Base-by-base conservation (phyloP, 2,113 vertebrate genomes). In the Scophthalmus maximus region DNA sequence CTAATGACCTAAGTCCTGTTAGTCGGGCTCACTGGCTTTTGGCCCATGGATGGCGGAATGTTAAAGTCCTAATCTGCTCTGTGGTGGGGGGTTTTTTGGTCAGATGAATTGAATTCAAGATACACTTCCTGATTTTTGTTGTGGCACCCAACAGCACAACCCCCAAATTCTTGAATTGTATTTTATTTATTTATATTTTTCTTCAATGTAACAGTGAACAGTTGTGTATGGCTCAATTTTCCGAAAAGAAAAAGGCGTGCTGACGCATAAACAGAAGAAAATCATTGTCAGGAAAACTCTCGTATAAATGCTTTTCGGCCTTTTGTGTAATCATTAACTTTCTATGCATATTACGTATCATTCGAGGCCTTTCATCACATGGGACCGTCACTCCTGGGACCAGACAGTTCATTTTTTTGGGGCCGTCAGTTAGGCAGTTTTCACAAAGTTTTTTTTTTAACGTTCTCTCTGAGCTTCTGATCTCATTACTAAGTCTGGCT, bases 41-140 rank as follows among this genome's bases (percentile, higher is more conserved):
- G 20, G n/a, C 69, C 58, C 73, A 73, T n/a, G 50, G 25, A 70
- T 79, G 69, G n/a, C 61, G 47, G 60, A 14, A 55, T 51, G 57
- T 34, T 62, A 53, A 73, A 79, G 73, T 68, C 71, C 63, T 74
- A 62, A 81, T 76, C 75, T 78, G 53, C 64, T 76, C 51, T 15
- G 5, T 42, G 18, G 42, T 76, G 67, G n/a, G n/a, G n/a, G n/a
- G n/a, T n/a, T n/a, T n/a, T 60, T 42, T 23, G 55, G 57, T 78
- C 62, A 78, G 67, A 59, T 52, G 46, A 66, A n/a, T n/a, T n/a
- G n/a, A 56, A 71, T 68, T 32, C 68, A 58, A 76, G 55, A 66
- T 29, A 44, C 14, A 57, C 27, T 36, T 52, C 8, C 23, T 52
- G 42, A 42, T 67, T 77, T 38, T 68, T 5, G 44, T 62, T 23